Evolutionary conservation across 2,113 vertebrate genomes (phyloP), one percentile per base, ranked within the genome.

Genomic region (Strix aluco): DNA sequence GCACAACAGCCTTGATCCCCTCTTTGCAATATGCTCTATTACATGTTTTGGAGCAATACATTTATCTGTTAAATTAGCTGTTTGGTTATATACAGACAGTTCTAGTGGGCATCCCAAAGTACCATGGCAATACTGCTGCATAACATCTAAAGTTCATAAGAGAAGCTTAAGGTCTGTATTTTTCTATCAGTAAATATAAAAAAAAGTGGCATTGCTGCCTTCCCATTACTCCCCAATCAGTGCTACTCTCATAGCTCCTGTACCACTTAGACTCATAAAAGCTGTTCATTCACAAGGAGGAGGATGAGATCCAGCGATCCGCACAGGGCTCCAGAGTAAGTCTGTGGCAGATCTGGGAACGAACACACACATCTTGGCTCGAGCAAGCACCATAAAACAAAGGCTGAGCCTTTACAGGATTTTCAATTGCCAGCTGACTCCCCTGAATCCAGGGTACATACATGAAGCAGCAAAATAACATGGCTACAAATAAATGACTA

Each of bases 21-120:
- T 25, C 29, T 61, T 65, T 58, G 58, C 46, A 42, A 12, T 15
- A 58, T 13, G 18, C 27, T 27, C 72, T 7, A 1, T n/a, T 34
- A 16, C 0, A 0, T 15, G 3, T 22, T 75, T 44, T 22, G 21
- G 46, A 36, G 26, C 0, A 0, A 30, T 5, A 6, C 3, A 25
- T 17, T 67, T 66, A 3, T 19, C 38, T 36, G 34, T 14, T 47
- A 66, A 46, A 73, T 59, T 57, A 71, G 36, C 47, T 0, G 0
- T 15, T 29, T 27, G 6, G 38, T 19, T 17, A 18, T 19, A 73
- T 1, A 55, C 36, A 32, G 26, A 42, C 14, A 16, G 42, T 11
- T 81, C 49, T 3, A 46, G 25, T 2, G 6, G 30, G 34, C 47
- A 74, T 9, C 38, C 25, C 0, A 0, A 84, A 67, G n/a, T 2